These are phyloP conservation scores for Electrophaes corylata DNA, from an alignment of 2,888 invertebrate genomes.

Conservation along the genomic window DNA sequence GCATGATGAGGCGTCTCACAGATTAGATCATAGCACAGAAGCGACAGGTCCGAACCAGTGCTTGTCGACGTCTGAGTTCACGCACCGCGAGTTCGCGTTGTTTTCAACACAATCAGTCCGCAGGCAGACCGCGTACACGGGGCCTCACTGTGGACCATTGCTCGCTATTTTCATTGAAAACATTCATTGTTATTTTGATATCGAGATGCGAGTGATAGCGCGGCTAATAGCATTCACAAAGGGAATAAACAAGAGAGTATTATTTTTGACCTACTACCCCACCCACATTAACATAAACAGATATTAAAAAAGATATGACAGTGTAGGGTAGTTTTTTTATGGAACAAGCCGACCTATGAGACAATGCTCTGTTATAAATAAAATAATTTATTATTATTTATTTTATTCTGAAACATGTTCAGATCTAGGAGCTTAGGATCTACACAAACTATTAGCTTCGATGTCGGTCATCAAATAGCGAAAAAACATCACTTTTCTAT, in stretches of 20 bases:
- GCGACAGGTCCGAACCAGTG: slow-evolving; percentile 18
- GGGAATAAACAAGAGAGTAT: neutral
- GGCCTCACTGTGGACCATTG: neutral
- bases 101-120: neutral
- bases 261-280: no score
- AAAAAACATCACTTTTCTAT: neutral
- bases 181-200: neutral
- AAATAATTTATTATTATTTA: no score
- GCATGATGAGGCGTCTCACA: slow-evolving; percentile 11
- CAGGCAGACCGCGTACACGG: neutral
- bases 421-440: no score
- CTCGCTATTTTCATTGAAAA: neutral
- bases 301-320: no score
- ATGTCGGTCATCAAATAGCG: no score
- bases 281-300: no score
- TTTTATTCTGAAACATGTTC: no score
- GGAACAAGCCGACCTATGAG: no score
- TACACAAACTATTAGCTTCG: no score
- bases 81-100: neutral
- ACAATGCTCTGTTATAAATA: no score
- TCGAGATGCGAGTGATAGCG: neutral
- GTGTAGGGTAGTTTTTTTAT: no score
- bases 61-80: slow-evolving; percentile 17
- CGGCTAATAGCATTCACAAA: neutral
- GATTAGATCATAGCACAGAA: neutral